A percentile compares a stretch with the other conserved stretches of the same genome.
These are phyloP conservation scores for Phoebastria nigripes DNA, from an alignment of 2,797 vertebrate species.

Conservation along the genomic window DNA sequence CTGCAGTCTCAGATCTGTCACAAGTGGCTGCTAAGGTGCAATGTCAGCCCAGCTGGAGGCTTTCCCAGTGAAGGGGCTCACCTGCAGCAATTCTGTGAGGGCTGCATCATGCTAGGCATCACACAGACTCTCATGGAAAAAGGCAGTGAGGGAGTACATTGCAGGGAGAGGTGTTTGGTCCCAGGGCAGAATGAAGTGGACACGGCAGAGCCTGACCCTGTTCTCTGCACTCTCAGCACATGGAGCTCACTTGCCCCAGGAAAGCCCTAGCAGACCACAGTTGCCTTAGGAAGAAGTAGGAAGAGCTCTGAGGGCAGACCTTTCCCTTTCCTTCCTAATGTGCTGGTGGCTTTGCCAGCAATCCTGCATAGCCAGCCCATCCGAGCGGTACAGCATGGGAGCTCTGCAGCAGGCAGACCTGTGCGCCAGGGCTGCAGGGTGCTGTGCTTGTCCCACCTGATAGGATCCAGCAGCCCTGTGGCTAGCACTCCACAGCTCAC, in stretches of 20 bases:
- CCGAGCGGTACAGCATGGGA: fast-evolving
- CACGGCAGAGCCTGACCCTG: not conserved
- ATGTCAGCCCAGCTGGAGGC: not conserved
- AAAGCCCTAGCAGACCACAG: not conserved
- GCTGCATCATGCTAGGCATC: not conserved
- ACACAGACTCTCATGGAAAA: not conserved
- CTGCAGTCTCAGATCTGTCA: not conserved
- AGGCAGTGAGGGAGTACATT: not conserved
- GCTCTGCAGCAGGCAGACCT: not conserved
- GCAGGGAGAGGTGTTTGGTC: too few species aligned
- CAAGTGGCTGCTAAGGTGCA: not conserved
- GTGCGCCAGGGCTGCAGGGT: not conserved
- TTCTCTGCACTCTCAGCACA: not conserved
- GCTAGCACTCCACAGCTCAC: not conserved
- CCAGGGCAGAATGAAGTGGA: not conserved
- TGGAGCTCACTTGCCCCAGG: not conserved
- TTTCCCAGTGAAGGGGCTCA: not conserved
- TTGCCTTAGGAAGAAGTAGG: not conserved
- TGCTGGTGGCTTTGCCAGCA: not conserved
- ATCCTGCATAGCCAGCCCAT: not conserved
- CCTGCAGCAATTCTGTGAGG: not conserved
- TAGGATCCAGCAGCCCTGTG: not conserved
- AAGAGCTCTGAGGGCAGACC: not conserved
- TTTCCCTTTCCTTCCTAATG: not conserved
- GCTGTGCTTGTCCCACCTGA: not conserved